Base-by-base conservation (phyloP, 2,888 invertebrate species). In the Bruchidius siliquastri region DNA sequence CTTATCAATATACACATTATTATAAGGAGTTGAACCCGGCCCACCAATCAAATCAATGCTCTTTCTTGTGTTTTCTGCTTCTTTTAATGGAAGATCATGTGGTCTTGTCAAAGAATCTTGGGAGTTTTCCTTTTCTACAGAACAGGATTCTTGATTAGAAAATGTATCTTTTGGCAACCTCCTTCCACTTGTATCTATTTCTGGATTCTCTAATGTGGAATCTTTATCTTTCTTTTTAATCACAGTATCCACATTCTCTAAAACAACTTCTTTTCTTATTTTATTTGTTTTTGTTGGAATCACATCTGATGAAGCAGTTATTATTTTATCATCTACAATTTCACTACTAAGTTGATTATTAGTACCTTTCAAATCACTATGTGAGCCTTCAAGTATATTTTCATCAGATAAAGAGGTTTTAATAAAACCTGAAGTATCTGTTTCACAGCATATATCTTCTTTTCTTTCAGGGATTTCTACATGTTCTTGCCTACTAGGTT, bases 11-110 rank as follows among this genome's bases (percentile, higher is more conserved):
- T 86, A 87, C 13, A 85, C 81, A 74, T 87, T 87, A 78, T 87
- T 87, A 80, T 86, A 87, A 0, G 87, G 87, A 0, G 87, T 87
- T 3, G 86, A 86, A 72, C 87, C 87, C 10, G 87, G 87, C 67
- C 83, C 83, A 79, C 80, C 81, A 21, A 82, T 82, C 71, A 84
- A 77, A 78, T 82, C 78, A 22, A 84, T 84, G 76, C 83, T 81
- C 67, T 82, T 77, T 22, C 79, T 78, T 3, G 66, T 72, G 68
- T 75, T 72, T 10, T 76, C 78, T 8, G 74, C 74, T 30, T 76
- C 73, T 8, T 72, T 79, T 21, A 80, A 74, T 0, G 76, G 74
- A 22, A 82, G 73, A 71, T 80, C 75, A 72, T 80, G 77, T 21
- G 80, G 81, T 71, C 81, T 74, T 13, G 75, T 71, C 20, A 74